Evolutionary conservation across 1,140 invertebrate genomes (phyloP).

Genomic region (Sitodiplosis mosellana): DNA sequence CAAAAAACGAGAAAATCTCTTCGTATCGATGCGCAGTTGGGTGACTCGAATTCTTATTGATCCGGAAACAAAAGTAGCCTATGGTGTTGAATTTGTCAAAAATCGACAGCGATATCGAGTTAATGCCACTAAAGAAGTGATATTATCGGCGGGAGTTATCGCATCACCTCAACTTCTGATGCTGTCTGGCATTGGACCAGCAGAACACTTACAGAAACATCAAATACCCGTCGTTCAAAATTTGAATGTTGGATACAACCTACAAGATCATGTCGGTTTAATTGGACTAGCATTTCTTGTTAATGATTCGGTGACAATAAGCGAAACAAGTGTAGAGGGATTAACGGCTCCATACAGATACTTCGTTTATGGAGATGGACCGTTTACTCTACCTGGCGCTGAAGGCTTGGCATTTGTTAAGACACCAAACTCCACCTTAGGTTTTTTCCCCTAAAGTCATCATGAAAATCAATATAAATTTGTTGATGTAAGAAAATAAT

Average conservation of each 20-base stretch:
- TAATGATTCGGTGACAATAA: constrained; percentile 36
- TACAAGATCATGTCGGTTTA: constrained; percentile 59
- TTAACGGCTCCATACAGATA: constrained; percentile 34
- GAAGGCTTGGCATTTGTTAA: constrained; percentile 49
- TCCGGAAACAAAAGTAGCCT: constrained; percentile 26
- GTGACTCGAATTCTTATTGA: constrained; percentile 51
- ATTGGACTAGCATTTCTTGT: constrained; percentile 46
- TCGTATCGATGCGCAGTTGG: constrained; percentile 60
- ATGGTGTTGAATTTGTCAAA: constrained; percentile 31
- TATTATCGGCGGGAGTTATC: constrained; percentile 50
- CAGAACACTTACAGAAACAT: constrained; percentile 37
- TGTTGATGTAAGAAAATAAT: too few relatives aligned
- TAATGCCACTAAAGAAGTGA: constrained; percentile 54
- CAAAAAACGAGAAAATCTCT: constrained; percentile 43
- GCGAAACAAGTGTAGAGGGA: constrained; percentile 23
- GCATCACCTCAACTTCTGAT: constrained; percentile 65
- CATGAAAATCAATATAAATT: too few relatives aligned
- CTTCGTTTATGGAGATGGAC: constrained; percentile 35
- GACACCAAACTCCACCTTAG: constrained; percentile 28
- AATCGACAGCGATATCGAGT: constrained; percentile 36
- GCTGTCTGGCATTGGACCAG: constrained; percentile 63
- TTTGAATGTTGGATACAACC: constrained; percentile 59
- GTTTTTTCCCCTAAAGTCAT: too few relatives aligned
- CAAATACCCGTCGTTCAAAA: constrained; percentile 37
- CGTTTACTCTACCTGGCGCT: constrained; percentile 47